These are phyloP conservation scores for Grantiella picta DNA, from an alignment of 2,113 vertebrate genomes.

Conservation along the genomic window DNA sequence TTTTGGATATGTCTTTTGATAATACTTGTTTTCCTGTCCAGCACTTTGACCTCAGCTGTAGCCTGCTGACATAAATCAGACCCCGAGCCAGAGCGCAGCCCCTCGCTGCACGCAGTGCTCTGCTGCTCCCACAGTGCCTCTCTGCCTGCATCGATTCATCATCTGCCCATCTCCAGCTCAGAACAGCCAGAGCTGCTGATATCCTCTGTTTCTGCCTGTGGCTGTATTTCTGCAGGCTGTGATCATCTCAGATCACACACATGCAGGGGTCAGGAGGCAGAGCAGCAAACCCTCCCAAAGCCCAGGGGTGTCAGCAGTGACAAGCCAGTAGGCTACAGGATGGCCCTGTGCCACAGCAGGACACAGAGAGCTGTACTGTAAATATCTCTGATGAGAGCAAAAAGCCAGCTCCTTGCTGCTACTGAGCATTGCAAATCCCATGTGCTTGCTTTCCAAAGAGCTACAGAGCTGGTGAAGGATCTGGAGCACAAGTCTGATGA, in stretches of 20 bases:
- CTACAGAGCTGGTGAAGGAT: neutral
- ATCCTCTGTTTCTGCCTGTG: neutral
- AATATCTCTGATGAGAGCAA: neutral
- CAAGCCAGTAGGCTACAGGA: neutral
- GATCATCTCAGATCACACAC: slow-evolving; percentile 19
- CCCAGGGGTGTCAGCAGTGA: neutral
- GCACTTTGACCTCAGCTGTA: neutral
- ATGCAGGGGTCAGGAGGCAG: neutral
- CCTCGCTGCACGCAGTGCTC: fast-evolving
- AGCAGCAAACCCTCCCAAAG: neutral
- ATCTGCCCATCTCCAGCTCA: neutral
- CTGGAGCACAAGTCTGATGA: neutral
- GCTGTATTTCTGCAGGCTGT: slow-evolving; percentile 27
- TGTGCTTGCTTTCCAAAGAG: neutral
- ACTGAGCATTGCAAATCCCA: neutral
- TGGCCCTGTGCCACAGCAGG: neutral
- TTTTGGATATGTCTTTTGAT: neutral
- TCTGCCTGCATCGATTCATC: neutral
- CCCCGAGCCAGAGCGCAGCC: neutral
- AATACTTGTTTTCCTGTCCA: neutral
- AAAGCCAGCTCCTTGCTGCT: neutral
- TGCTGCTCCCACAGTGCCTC: neutral
- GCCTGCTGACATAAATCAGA: neutral
- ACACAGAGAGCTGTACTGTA: neutral
- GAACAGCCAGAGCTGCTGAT: neutral